Conservation (phyloP, 2,888 invertebrate species). For the Piscicola geometra region DNA sequence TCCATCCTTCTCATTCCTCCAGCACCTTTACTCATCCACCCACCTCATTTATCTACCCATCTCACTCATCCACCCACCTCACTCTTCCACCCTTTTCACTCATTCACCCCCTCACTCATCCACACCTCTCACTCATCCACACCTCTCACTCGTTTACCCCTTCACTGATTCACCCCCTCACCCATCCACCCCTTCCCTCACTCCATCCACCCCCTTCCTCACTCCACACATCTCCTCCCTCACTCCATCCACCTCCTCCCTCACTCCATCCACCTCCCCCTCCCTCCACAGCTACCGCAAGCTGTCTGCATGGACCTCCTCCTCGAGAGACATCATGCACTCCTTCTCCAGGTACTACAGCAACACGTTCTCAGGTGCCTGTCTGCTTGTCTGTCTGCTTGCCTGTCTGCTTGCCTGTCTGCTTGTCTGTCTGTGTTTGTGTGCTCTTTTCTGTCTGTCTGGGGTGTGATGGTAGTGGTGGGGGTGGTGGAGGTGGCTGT, state of each 20-base stretch:
- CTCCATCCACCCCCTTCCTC: neutral
- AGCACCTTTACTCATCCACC: too few relatives aligned
- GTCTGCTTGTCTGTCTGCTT: slow-evolving; percentile 28
- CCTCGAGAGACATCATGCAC: slow-evolving; percentile 97
- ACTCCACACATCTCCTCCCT: neutral
- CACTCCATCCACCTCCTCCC: neutral
- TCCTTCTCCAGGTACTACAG: slow-evolving; percentile 94
- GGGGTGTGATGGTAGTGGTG: neutral
- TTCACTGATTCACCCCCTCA: too few relatives aligned
- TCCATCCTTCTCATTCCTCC: too few relatives aligned
- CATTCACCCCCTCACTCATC: too few relatives aligned
- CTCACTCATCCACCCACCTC: too few relatives aligned
- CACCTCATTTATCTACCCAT: too few relatives aligned
- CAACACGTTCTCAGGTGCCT: slow-evolving; percentile 80
- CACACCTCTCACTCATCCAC: too few relatives aligned
- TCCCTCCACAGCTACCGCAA: slow-evolving; percentile 60
- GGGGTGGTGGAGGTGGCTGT: neutral
- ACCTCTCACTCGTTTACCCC: too few relatives aligned
- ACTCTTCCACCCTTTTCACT: too few relatives aligned
- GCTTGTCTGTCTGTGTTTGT: too few relatives aligned
- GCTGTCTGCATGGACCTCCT: slow-evolving; percentile 76
- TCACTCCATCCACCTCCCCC: too few relatives aligned
- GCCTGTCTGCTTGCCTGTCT: neutral
- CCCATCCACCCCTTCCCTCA: neutral
- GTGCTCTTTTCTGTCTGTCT: too few relatives aligned